Evolutionary conservation across 2,113 vertebrate genomes (phyloP).

Genomic region (Perccottus glenii): DNA sequence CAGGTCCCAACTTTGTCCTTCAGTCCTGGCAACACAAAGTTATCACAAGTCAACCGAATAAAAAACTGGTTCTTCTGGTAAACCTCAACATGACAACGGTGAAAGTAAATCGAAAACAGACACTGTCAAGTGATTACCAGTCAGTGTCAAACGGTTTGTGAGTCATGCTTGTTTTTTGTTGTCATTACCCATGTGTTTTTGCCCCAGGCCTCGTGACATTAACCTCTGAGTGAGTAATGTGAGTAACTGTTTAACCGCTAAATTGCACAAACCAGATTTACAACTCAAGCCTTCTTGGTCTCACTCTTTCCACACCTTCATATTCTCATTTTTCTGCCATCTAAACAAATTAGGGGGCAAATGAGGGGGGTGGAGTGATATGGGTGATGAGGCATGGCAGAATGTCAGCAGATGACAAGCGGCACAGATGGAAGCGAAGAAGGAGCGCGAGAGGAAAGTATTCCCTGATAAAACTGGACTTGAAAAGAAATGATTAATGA

Average conservation of each 20-base stretch:
- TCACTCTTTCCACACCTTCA: constrained; percentile 24
- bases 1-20: too few relatives aligned
- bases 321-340: constrained; percentile 24
- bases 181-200: background rate
- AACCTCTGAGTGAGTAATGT: background rate
- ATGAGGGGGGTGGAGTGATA: constrained; percentile 63
- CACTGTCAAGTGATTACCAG: background rate
- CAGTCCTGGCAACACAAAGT: too few relatives aligned
- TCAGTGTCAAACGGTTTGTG: too few relatives aligned
- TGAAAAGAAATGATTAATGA: constrained; percentile 74
- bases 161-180: background rate
- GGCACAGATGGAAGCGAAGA: constrained; percentile 23
- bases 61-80: too few relatives aligned
- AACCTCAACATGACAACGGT: too few relatives aligned
- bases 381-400: constrained; percentile 58
- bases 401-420: constrained; percentile 60
- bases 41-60: background rate
- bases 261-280: background rate
- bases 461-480: constrained; percentile 54
- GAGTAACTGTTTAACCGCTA: background rate
- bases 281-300: background rate
- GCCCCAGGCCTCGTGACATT: background rate
- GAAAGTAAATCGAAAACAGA: too few relatives aligned
- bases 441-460: constrained; percentile 38
- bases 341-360: constrained; percentile 68